A percentile compares a stretch with the other conserved stretches of the same genome.
Conservation (phyloP, 2,888 invertebrate species). For the Leptopilina syphax region DNA sequence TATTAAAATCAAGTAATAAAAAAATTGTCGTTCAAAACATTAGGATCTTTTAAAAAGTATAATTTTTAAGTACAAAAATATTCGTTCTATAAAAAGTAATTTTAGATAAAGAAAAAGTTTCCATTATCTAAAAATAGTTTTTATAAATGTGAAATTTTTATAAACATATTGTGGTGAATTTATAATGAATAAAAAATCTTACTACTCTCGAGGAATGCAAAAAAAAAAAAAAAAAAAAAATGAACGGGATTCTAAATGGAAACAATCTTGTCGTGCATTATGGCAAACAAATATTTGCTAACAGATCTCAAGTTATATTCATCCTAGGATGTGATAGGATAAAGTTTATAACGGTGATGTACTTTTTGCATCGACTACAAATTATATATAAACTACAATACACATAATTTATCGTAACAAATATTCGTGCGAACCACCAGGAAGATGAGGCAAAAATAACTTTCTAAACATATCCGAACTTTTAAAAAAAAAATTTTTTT, state of each 20-base stretch:
- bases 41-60: no score
- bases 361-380: slow-evolving; percentile 21
- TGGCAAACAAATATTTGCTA: slow-evolving; percentile 30
- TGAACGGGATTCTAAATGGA: slow-evolving; percentile 1
- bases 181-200: background rate
- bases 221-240: slow-evolving; percentile 15
- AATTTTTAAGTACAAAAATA: no score
- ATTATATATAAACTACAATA: background rate
- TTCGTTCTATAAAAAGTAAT: no score
- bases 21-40: no score
- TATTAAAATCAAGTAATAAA: no score
- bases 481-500: no score
- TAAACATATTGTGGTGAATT: background rate
- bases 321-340: slow-evolving; percentile 19
- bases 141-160: no score
- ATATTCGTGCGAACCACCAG: background rate
- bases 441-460: background rate
- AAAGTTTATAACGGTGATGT: slow-evolving; percentile 14
- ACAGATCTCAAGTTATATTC: slow-evolving; percentile 5
- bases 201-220: background rate
- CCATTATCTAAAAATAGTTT: no score
- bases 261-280: slow-evolving; percentile 35
- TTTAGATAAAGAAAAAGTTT: no score
- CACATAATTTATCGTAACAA: slow-evolving; percentile 15
- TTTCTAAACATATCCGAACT: background rate